Evolutionary conservation across 2,113 vertebrate genomes (phyloP), one percentile per base, ranked within the genome.

Genomic region (Passer montanus): DNA sequence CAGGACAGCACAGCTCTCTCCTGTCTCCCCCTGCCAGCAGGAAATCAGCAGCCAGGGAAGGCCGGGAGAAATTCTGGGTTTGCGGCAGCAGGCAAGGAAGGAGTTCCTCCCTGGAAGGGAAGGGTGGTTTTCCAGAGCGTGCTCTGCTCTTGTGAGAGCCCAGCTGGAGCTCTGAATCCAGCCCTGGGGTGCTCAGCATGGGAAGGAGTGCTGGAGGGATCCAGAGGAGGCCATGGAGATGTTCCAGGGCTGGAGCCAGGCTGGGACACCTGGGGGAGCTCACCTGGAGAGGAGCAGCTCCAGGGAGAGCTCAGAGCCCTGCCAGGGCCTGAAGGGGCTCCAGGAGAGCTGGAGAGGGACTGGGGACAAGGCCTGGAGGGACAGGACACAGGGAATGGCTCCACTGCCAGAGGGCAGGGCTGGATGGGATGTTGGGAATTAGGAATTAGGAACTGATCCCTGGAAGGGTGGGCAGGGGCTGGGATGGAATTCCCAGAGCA

Each of bases 371-470:
- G 3, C 10, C 10, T 33, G 37, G 49, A 72, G 50, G 22, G 37
- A 55, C 30, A 55, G 50, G 12, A 55, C 37, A 6, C 35, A 70
- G 68, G 49, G 35, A 70, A 70, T 39, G 47, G 35, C 7, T 37
- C 1, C 1, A 4, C 9, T 69, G n/a, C 0, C 13, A 52, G 14
- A 3, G 19, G 47, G 12, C 1, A 56, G 8, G 2, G 5, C 1
- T 55, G 8, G 30, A 33, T 33, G 53, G 27, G 35, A 53, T 2
- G 0, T 24, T 53, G 6, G 37, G 33, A 4, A 50, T 39, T 39
- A 10, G 19, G 1, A 41, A 76, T 76, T 37, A 37, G 35, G 35
- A 37, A 37, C 8, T 59, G 2, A 3, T 67, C 39, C 39, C 41
- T 41, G 41, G 11, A 5, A 41, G 41, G 41, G 41, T 12, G 41